Evolutionary conservation across 2,113 vertebrate species (phyloP).

Genomic region (Polypterus senegalus): DNA sequence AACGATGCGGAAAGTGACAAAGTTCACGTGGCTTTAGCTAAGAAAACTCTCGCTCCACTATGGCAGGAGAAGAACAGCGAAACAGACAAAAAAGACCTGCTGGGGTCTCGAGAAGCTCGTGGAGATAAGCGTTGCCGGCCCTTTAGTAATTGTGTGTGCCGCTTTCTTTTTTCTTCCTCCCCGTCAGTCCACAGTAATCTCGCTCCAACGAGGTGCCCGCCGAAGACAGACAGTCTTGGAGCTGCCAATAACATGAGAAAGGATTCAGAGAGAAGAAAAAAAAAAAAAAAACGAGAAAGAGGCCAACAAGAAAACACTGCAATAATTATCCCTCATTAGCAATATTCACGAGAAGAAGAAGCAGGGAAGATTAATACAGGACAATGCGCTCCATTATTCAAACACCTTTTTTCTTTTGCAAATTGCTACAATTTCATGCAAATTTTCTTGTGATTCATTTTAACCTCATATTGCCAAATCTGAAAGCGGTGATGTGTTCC

Average conservation of each 20-base stretch:
- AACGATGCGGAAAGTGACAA: too few species aligned
- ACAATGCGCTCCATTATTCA: constrained; percentile 16
- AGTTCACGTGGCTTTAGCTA: too few species aligned
- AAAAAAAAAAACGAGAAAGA: not conserved
- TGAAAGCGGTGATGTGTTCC: not conserved
- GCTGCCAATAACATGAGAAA: not conserved
- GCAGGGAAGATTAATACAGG: not conserved
- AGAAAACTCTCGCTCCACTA: too few species aligned
- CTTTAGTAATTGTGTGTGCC: too few species aligned
- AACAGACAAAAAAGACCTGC: too few species aligned
- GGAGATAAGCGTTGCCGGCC: too few species aligned
- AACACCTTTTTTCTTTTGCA: constrained; percentile 16
- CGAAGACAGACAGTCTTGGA: not conserved
- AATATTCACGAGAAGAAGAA: not conserved
- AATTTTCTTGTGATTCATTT: constrained; percentile 20
- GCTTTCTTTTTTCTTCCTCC: too few species aligned
- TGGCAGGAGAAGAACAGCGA: too few species aligned
- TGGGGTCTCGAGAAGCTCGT: too few species aligned
- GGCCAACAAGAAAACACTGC: not conserved
- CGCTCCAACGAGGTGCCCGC: not conserved
- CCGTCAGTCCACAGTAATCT: not conserved
- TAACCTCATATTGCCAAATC: not conserved
- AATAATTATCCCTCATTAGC: constrained; percentile 12
- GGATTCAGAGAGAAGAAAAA: not conserved
- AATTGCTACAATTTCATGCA: constrained; percentile 23